Conservation (phyloP, 2,113 vertebrate species). For the Lepisosteus oculatus region DNA sequence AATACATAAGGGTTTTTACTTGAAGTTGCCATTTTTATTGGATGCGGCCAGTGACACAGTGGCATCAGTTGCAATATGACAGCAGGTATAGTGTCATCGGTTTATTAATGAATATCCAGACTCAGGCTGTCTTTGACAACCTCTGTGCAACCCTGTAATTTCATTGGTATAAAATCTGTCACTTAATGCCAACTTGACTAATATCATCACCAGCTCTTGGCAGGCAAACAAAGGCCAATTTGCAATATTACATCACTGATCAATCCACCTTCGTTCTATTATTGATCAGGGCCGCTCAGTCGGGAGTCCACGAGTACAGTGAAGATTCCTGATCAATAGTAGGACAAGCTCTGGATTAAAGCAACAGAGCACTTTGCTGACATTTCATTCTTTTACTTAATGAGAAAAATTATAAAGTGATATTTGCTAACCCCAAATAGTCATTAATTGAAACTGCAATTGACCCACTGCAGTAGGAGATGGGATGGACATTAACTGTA, state of each 20-base stretch:
- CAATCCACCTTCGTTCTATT: slow-evolving; percentile 27
- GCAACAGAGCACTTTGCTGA: slow-evolving; percentile 21
- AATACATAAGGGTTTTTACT: too few relatives aligned
- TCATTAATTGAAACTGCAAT: slow-evolving; percentile 15
- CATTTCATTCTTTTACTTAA: slow-evolving; percentile 33
- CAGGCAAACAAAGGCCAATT: slow-evolving; percentile 22
- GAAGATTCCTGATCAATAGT: slow-evolving; percentile 34
- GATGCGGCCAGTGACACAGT: too few relatives aligned
- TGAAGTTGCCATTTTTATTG: too few relatives aligned
- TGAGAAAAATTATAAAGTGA: slow-evolving; percentile 65
- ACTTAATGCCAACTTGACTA: slow-evolving; percentile 41
- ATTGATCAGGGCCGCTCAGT: slow-evolving; percentile 13
- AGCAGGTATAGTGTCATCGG: too few relatives aligned
- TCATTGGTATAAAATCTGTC: slow-evolving; percentile 36
- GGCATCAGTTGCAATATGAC: too few relatives aligned
- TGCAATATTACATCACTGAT: slow-evolving; percentile 26
- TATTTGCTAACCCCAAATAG: slow-evolving; percentile 34
- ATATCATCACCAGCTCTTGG: slow-evolving; percentile 37
- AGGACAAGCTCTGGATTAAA: slow-evolving; percentile 16
- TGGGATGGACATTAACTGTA: slow-evolving; percentile 31
- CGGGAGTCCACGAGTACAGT: slow-evolving; percentile 22
- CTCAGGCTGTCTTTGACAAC: too few relatives aligned
- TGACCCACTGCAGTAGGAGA: slow-evolving; percentile 25
- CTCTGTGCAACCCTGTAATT: slow-evolving; percentile 18
- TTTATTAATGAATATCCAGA: too few relatives aligned